These are phyloP conservation scores for Bellardia bayeri DNA, from an alignment of 2,888 invertebrate species.

Conservation along the genomic window DNA sequence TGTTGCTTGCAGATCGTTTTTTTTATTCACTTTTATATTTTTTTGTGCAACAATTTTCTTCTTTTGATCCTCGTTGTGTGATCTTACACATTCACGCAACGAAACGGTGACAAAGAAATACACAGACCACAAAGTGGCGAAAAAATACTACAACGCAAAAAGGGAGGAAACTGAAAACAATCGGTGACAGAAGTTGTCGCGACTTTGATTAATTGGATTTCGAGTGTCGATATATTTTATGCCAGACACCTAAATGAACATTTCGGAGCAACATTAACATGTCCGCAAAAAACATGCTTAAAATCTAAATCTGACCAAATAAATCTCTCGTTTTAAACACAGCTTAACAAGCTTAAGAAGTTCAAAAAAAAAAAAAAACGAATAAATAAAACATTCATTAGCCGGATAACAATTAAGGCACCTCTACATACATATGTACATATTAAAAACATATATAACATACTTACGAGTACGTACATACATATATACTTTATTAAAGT, in stretches of 20 bases:
- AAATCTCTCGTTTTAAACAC: slow-evolving; percentile 52
- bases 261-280: slow-evolving; percentile 62
- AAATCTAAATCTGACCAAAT: slow-evolving; percentile 61
- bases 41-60: slow-evolving; percentile 37
- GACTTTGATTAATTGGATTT: slow-evolving; percentile 80
- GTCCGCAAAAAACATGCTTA: slow-evolving; percentile 57
- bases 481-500: not conserved
- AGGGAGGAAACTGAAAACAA: slow-evolving; percentile 62
- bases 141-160: slow-evolving; percentile 18
- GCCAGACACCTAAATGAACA: slow-evolving; percentile 70
- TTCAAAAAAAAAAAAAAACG: not conserved
- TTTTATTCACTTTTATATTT: not conserved
- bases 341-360: slow-evolving; percentile 41
- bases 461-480: not conserved
- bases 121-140: slow-evolving; percentile 1
- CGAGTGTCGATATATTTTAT: slow-evolving; percentile 77
- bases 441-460: not conserved
- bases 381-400: slow-evolving; percentile 29
- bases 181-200: slow-evolving; percentile 77
- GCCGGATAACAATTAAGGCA: slow-evolving; percentile 6
- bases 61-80: slow-evolving; percentile 67
- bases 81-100: slow-evolving; percentile 66
- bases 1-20: slow-evolving; percentile 31
- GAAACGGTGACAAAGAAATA: slow-evolving; percentile 12
- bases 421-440: not conserved